Conservation (phyloP, 2,888 invertebrate genomes). For the Exephanes ischioxanthus region DNA sequence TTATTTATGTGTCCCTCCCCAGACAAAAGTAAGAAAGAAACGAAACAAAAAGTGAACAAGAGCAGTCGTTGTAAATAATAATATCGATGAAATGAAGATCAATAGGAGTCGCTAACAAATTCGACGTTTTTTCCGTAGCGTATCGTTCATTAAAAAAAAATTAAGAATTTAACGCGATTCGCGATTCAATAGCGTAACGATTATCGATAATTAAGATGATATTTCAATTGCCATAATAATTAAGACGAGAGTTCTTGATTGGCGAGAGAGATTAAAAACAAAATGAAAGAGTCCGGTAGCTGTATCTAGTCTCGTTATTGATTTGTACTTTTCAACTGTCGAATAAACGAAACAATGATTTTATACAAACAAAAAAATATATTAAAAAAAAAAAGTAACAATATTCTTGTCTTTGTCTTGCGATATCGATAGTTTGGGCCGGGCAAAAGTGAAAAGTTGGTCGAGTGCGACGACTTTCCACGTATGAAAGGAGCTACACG, state of each 20-base stretch:
- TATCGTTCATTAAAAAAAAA: slow-evolving; percentile 16
- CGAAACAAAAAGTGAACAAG: slow-evolving; percentile 3
- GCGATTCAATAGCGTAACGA: slow-evolving; percentile 53
- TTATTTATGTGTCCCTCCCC: slow-evolving; percentile 76
- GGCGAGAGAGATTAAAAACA: slow-evolving; percentile 69
- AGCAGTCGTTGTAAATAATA: slow-evolving; percentile 18
- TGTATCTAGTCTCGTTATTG: slow-evolving; percentile 82
- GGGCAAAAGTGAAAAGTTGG: slow-evolving; percentile 33
- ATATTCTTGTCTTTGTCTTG: background rate
- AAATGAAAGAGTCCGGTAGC: slow-evolving; percentile 77
- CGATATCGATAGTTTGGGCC: slow-evolving; percentile 7
- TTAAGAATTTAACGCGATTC: slow-evolving; percentile 19
- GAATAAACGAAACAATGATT: slow-evolving; percentile 76
- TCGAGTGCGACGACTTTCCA: slow-evolving; percentile 20
- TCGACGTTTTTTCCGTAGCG: slow-evolving; percentile 13
- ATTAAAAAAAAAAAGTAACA: slow-evolving; percentile 1
- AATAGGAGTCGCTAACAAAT: background rate
- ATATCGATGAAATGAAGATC: background rate
- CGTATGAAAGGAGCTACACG: slow-evolving; percentile 19
- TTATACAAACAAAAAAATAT: slow-evolving; percentile 58
- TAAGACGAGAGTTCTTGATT: slow-evolving; percentile 71
- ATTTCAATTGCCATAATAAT: slow-evolving; percentile 72
- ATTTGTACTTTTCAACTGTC: slow-evolving; percentile 82
- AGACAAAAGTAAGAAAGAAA: slow-evolving; percentile 39
- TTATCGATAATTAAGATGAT: slow-evolving; percentile 68